Conservation (phyloP, 35 echinoderm and acorn worm genomes). For the Apostichopus californicus region DNA sequence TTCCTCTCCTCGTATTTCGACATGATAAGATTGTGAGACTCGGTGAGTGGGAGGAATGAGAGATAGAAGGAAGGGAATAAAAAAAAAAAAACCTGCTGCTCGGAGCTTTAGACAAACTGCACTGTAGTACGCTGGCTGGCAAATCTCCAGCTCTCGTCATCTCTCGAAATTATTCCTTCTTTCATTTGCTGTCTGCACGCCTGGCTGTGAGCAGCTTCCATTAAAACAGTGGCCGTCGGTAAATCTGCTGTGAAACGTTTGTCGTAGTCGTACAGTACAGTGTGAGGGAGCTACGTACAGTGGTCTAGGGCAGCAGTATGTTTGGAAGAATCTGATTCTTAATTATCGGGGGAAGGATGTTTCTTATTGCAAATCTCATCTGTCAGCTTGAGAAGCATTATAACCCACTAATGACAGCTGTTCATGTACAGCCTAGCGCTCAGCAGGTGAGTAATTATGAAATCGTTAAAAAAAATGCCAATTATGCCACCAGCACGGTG, state of each 20-base stretch:
- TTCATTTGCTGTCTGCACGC: neutral
- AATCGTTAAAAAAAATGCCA: too few species aligned
- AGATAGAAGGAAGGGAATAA: neutral
- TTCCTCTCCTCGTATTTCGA: neutral
- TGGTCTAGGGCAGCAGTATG: neutral
- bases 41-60: neutral
- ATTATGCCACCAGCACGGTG: too few species aligned
- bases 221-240: too few species aligned
- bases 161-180: neutral
- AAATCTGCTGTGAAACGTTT: too few species aligned
- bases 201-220: neutral
- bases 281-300: neutral
- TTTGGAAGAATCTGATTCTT: neutral
- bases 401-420: conserved; percentile 11
- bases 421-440: neutral
- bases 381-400: neutral
- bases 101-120: too few species aligned
- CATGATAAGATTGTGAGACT: neutral
- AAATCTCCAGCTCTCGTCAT: conserved; percentile 17
- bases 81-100: neutral
- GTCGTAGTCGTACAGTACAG: too few species aligned
- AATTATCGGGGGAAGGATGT: conserved; percentile 10
- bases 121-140: neutral
- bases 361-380: conserved; percentile 17
- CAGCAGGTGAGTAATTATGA: neutral